Percentiles rank a stretch among this genome's conserved stretches.
Evolutionary conservation across 2,888 invertebrate genomes (phyloP).

Genomic region (Caradrina clavipalpis): DNA sequence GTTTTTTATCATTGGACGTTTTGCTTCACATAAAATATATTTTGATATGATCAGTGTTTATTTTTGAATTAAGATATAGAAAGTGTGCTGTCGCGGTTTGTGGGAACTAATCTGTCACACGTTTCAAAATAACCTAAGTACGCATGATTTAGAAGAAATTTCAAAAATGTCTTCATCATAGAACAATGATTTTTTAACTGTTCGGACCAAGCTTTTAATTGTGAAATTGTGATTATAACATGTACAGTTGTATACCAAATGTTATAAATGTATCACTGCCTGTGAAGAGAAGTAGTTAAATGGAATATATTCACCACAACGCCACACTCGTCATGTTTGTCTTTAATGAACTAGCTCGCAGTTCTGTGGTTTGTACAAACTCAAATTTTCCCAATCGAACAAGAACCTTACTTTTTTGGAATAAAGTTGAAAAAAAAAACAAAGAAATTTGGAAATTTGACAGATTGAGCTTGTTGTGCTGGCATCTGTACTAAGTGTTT

Average conservation of each 20-base stretch:
- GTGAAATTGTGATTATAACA: slow-evolving; percentile 60
- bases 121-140: slow-evolving; percentile 49
- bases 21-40: slow-evolving; percentile 83
- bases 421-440: no score
- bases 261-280: slow-evolving; percentile 73
- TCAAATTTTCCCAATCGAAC: no score
- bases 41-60: slow-evolving; percentile 84
- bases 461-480: no score
- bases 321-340: slow-evolving; percentile 32
- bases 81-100: slow-evolving; percentile 64
- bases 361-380: slow-evolving; percentile 60
- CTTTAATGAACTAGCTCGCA: slow-evolving; percentile 4
- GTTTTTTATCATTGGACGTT: slow-evolving; percentile 76
- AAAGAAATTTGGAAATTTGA: no score
- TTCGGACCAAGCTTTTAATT: slow-evolving; percentile 81
- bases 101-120: slow-evolving; percentile 63
- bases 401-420: no score
- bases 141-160: slow-evolving; percentile 60
- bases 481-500: slow-evolving; percentile 40
- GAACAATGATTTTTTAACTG: slow-evolving; percentile 59
- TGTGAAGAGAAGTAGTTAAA: slow-evolving; percentile 71
- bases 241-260: slow-evolving; percentile 72
- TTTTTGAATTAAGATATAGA: slow-evolving; percentile 73
- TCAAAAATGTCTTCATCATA: slow-evolving; percentile 65
- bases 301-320: slow-evolving; percentile 61